Base-by-base conservation (phyloP, 1,140 invertebrate species). In the Scaptomyza montana region DNA sequence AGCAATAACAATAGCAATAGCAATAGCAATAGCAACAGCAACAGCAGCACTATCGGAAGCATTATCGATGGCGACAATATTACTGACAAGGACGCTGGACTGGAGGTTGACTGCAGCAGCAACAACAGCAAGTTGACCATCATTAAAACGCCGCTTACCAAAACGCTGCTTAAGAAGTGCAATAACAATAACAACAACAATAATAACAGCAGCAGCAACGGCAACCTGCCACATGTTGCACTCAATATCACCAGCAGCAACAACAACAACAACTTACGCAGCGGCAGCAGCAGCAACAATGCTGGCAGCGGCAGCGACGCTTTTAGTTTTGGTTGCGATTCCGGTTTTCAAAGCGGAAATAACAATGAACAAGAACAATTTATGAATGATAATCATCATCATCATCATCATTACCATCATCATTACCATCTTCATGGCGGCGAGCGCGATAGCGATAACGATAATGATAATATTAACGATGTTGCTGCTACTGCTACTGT, bases 81-180 rank as follows among this genome's bases (percentile, higher is more conserved):
- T 28, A 50, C 71, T 50, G 69, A 36, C 46, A 61, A 69, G 57
- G 64, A 57, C 66, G 53, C 33, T 50, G 68, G 19, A 21, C 57
- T 45, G 7, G 19, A 39, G 55, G 43, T 36, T 53, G 67, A 12
- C 6, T 53, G 50, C 49, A 57, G 49, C 50, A 47, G 53, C 66
- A 74, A 50, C 39, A 47, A 28, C 74, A 78, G 49, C 61, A 78
- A 89, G 68, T 59, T 74, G 59, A 90, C 80, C n/a, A 91, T 91
- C 30, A 91, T 91, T 25, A 91, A 91, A 43, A 91, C 90, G 4
- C 90, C 90, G 36, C 53, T 91, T 0, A 91, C 67, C 8, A 91
- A 91, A n/a, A 91, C 90, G 46, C 53, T 91, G 67, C 61, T 91
- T 0, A 91, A 91, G 76, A 91, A 91, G 57, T 91, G 90, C 71